Evolutionary conservation across 1,140 invertebrate genomes (phyloP), one percentile per base, ranked within the genome.

Genomic region (Pachypeltis micranthus): DNA sequence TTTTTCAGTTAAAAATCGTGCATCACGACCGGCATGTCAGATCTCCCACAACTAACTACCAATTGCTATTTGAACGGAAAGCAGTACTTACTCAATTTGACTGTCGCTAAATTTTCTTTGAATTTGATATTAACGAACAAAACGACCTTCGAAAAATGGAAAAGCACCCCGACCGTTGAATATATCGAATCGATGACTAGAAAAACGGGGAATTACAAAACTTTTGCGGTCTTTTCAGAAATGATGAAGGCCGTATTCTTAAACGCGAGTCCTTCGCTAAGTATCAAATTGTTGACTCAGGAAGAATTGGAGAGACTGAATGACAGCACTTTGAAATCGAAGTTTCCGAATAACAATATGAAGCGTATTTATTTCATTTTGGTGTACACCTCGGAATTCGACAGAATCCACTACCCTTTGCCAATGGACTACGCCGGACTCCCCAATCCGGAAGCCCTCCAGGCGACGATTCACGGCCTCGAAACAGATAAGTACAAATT

Each of bases 401-500:
- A 61, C 58, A 70, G 69, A 44, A 68, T 70, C 19, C 66, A 72
- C 62, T 72, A 72, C 63, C 70, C 70, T 7, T 31, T 70, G 1
- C 64, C 69, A 1, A 28, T 72, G 62, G 67, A 66, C 1, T 68
- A 70, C 57, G 60, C 65, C n/a, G 67, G 66, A 19, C 58, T 57
- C 24, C 70, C 70, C 3, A 64, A 70, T 54, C 63, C 67, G 1
- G 54, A 60, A 26, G 44, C 65, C 7, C 69, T 70, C 59, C 69
- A 70, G 61, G 65, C 61, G 1, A 69, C 62, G 10, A 70, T 72
- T 21, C 59, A 62, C 23, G 62, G 61, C 47, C 60, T 70, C 19
- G 65, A 67, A 24, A 62, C 1, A 12, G 60, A 51, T 21, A 51
- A 51, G 19, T 51, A 21, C 19, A 51, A 21, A 14, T 21, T 51